phyloP scores from a whole-genome alignment of 2,113 vertebrate genomes.

The Paramisgurnus dabryanus region DNA sequence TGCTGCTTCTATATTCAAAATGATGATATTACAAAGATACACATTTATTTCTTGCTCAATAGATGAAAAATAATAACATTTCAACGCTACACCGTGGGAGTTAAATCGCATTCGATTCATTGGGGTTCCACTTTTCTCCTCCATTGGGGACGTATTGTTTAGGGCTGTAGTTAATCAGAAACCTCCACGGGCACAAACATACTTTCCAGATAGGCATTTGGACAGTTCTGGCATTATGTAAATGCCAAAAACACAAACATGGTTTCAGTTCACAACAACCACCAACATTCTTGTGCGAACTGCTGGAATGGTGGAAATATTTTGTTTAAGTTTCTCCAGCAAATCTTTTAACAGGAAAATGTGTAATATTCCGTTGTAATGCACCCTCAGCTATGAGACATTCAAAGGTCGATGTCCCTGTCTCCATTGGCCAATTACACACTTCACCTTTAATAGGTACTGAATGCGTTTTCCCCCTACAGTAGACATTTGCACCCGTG shows the following conservation, averaged over 20 bases:
- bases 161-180: conserved; percentile 46
- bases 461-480: no score
- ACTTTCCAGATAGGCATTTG: neutral
- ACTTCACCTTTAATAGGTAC: no score
- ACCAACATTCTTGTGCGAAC: no score
- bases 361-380: no score
- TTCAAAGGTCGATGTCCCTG: no score
- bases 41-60: conserved; percentile 36
- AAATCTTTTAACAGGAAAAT: no score
- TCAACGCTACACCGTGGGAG: conserved; percentile 44
- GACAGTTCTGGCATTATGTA: neutral
- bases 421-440: no score
- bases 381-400: no score
- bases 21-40: conserved; percentile 8
- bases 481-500: no score
- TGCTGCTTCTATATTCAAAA: conserved; percentile 32
- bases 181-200: conserved; percentile 32
- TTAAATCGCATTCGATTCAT: conserved; percentile 42
- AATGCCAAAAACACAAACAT: neutral
- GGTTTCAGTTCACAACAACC: neutral
- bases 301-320: no score
- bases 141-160: conserved; percentile 31
- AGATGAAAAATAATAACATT: conserved; percentile 26
- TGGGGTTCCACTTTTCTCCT: conserved; percentile 48
- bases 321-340: no score